phyloP scores from a whole-genome alignment of 2,113 vertebrate genomes.

The Nanorana parkeri region DNA sequence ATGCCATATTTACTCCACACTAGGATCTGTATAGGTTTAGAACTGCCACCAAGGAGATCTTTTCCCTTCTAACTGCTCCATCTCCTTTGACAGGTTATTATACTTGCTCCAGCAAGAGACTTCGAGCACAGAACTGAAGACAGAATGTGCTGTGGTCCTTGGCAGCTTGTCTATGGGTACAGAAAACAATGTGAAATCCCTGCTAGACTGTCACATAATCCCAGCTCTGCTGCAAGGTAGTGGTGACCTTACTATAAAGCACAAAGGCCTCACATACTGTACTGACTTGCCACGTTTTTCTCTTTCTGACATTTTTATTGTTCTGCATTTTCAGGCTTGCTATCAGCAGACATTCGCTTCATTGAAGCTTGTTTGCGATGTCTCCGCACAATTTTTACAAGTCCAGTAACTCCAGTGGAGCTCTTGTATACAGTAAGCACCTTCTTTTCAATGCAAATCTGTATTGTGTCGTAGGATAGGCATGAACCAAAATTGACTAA shows the following conservation, averaged over 20 bases:
- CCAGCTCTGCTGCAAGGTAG: constrained; percentile 96
- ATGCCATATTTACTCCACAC: no score
- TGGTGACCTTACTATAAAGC: neutral
- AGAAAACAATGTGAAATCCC: constrained; percentile 98
- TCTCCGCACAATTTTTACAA: constrained; percentile 95
- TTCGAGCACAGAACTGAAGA: constrained; percentile 89
- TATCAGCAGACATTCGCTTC: constrained; percentile 90
- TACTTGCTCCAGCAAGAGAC: constrained; percentile 96
- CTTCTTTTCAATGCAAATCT: neutral
- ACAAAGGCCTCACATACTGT: neutral
- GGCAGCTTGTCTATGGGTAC: constrained; percentile 98
- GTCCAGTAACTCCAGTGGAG: constrained; percentile 96
- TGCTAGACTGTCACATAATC: constrained; percentile 98
- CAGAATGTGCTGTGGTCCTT: constrained; percentile 93
- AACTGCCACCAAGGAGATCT: neutral
- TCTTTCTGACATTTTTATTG: constrained; percentile 19
- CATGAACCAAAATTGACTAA: no score
- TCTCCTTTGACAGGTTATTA: constrained; percentile 81
- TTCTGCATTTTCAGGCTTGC: constrained; percentile 76
- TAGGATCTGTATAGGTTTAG: neutral
- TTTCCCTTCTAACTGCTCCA: neutral
- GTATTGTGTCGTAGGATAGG: no score
- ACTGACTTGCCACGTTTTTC: neutral
- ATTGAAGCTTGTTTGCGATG: constrained; percentile 97
- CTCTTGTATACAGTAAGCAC: constrained; percentile 94